phyloP scores from a whole-genome alignment of 2,888 invertebrate species.

The Protonemura montana region DNA sequence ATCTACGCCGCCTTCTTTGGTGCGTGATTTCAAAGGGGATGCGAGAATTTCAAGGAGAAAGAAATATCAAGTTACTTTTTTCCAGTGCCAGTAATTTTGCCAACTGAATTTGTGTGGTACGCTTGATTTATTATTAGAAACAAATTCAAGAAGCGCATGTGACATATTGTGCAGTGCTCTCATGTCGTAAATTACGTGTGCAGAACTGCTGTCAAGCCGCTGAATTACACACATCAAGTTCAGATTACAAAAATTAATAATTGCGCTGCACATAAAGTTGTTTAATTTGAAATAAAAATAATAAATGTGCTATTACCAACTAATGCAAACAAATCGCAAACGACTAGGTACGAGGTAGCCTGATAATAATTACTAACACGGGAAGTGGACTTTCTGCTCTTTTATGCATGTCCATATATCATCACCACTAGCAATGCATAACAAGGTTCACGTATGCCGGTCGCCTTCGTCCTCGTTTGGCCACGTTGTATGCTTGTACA shows the following conservation, averaged over 20 bases:
- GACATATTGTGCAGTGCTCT: no score
- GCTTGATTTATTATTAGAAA: neutral
- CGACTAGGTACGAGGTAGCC: neutral
- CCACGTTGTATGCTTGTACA: neutral
- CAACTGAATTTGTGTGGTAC: no score
- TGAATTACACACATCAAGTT: neutral
- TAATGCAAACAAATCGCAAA: neutral
- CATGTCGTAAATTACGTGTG: neutral
- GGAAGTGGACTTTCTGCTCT: neutral
- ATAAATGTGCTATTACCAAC: neutral
- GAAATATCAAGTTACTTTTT: neutral
- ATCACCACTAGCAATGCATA: neutral
- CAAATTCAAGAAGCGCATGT: neutral
- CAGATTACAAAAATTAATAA: neutral
- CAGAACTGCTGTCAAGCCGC: neutral
- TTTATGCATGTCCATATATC: neutral
- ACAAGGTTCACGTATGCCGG: neutral
- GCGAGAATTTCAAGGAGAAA: neutral
- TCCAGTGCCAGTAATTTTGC: no score
- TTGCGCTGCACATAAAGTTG: neutral
- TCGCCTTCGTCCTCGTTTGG: neutral
- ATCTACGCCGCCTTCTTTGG: neutral
- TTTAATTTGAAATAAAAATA: neutral
- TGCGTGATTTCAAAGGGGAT: neutral
- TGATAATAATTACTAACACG: neutral